Base-by-base conservation (phyloP, 2,797 vertebrate genomes). In the Melanotaenia trifasciata region DNA sequence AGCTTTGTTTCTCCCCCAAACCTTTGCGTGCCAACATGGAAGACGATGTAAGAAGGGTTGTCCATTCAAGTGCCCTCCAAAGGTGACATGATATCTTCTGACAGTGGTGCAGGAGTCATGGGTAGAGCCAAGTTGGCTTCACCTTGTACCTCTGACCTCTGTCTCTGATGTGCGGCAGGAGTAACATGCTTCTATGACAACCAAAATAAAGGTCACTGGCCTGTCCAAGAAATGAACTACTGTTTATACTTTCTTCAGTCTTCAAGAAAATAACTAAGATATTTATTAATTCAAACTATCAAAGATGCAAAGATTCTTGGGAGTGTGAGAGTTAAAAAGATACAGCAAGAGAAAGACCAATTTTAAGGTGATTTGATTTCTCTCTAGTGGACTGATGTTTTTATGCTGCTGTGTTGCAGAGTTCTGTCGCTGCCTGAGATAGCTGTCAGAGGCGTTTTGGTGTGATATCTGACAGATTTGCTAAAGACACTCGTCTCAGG, bases 401-500 rank as follows among this genome's bases (percentile, higher is more conserved):
- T 88, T 71, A 57, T 84, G 86, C 84, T 65, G 87, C 89, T 83
- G 87, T 86, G 92, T 90, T 89, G 91, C 93, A 89, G 90, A 89
- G 90, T 86, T 84, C 93, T 87, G 89, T 78, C 79, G 71, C 87
- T 81, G 89, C 85, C 89, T 92, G 85, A 90, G 93, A 92, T 88
- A 94, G 90, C 95, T 95, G 95, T 96, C 95, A 94, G 89, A 94
- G 94, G 92, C 89, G 88, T 95, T 97, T 94, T 93, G 86, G 90
- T 93, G 83, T 93, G 94, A 96, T 95, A 94, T 94, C 93, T 96
- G 95, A 96, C 96, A 95, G 95, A 95, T 95, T 95, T 95, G 91
- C 94, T 93, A 93, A 96, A 96, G 95, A 97, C 95, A 95, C 93
- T 95, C 91, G 92, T 96, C 96, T 95, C 95, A 91, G 95, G 96